Evolutionary conservation across 2,797 vertebrate species (phyloP).

Genomic region (Chaenodraco wilsoni): DNA sequence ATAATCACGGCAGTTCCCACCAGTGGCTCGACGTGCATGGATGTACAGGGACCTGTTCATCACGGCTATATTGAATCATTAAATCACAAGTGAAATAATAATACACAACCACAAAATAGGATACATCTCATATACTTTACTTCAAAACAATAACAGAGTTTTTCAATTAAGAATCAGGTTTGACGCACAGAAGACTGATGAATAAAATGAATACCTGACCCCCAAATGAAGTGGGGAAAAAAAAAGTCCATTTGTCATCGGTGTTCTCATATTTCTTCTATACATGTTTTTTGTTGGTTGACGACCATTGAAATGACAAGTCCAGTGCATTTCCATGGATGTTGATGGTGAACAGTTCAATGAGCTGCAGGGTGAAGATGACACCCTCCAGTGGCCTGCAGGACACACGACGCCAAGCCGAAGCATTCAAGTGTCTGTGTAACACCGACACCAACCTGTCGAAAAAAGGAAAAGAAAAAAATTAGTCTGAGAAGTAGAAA

Average conservation of each 20-base stretch:
- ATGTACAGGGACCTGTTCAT: no score
- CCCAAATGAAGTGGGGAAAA: slow-evolving; percentile 16
- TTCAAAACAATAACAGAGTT: slow-evolving; percentile 41
- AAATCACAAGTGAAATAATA: slow-evolving; percentile 36
- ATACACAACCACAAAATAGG: slow-evolving; percentile 18
- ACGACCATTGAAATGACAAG: slow-evolving; percentile 35
- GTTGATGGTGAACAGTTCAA: slow-evolving; percentile 32
- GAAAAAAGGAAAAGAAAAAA: neutral
- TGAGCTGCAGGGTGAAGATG: slow-evolving; percentile 48
- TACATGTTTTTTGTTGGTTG: slow-evolving; percentile 17
- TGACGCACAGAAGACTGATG: slow-evolving; percentile 19
- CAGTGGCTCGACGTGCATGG: no score
- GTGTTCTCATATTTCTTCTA: slow-evolving; percentile 30
- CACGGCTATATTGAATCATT: neutral
- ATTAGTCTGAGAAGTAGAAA: slow-evolving; percentile 13
- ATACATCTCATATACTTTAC: slow-evolving; percentile 54
- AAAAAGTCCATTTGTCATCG: slow-evolving; percentile 28
- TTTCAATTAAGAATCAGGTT: slow-evolving; percentile 10
- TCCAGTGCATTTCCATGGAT: slow-evolving; percentile 26
- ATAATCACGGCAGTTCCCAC: no score
- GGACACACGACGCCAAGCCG: slow-evolving; percentile 13
- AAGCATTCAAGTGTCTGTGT: slow-evolving; percentile 33
- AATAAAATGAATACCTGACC: slow-evolving; percentile 47
- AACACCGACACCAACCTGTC: slow-evolving; percentile 37
- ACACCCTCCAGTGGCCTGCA: slow-evolving; percentile 21